Percentiles rank a stretch among this genome's conserved stretches.
Conservation (phyloP, 2,113 vertebrate genomes). For the Aspiorhynchus laticeps region DNA sequence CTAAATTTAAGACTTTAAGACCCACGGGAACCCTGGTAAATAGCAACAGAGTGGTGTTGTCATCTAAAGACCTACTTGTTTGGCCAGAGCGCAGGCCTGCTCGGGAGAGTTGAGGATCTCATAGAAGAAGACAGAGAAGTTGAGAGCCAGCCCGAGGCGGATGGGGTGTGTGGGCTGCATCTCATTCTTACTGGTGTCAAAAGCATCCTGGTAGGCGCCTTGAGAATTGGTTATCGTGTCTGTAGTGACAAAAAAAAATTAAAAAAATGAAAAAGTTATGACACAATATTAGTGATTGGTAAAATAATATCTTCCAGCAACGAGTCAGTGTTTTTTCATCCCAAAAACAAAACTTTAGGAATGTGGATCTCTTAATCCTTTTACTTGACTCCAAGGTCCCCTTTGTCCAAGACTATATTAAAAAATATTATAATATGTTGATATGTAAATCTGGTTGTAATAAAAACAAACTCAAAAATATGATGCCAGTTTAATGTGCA, state of each 20-base stretch:
- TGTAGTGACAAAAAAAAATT: constrained; percentile 58
- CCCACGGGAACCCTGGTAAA: neutral
- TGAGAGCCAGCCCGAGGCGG: constrained; percentile 88
- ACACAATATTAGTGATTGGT: neutral
- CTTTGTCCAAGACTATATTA: neutral
- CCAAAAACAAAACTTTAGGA: neutral
- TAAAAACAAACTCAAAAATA: neutral
- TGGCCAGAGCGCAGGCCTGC: constrained; percentile 87
- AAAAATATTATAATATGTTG: neutral
- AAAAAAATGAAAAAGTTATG: neutral
- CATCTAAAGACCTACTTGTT: constrained; percentile 76
- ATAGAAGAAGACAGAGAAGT: constrained; percentile 92
- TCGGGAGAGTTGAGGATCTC: constrained; percentile 92
- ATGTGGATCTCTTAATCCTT: neutral
- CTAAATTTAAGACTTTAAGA: too few species aligned
- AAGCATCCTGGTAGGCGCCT: constrained; percentile 86
- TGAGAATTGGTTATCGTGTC: constrained; percentile 89
- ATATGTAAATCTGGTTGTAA: neutral
- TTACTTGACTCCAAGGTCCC: neutral
- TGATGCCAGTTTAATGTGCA: neutral
- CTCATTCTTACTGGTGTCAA: constrained; percentile 89
- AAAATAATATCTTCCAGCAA: neutral
- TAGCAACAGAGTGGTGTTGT: neutral
- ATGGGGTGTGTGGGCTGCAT: constrained; percentile 92
- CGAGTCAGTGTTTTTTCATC: neutral